Conservation (phyloP, 2,113 vertebrate species). For the Chaetops frenatus region DNA sequence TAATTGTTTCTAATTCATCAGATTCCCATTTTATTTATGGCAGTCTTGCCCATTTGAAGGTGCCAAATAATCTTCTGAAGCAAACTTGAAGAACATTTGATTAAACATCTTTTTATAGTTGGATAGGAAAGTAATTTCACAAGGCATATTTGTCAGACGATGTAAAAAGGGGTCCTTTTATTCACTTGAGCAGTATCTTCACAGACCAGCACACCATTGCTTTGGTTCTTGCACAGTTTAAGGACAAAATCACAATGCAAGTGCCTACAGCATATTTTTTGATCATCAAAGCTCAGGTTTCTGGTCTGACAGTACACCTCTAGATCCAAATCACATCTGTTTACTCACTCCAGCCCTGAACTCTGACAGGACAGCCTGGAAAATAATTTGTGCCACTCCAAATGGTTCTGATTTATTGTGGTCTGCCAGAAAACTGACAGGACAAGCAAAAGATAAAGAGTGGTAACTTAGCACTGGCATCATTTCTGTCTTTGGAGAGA, state of each 20-base stretch:
- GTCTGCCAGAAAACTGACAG: conserved; percentile 45
- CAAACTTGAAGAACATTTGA: not conserved
- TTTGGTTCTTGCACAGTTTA: not conserved
- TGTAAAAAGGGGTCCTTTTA: not conserved
- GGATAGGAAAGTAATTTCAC: not conserved
- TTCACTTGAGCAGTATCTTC: not conserved
- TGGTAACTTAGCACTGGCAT: conserved; percentile 34
- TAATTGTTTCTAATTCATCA: not conserved
- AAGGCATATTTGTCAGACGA: not conserved
- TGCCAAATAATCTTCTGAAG: not conserved
- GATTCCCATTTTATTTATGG: not conserved
- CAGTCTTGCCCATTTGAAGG: not conserved
- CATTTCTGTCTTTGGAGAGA: not conserved
- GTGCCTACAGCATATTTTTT: not conserved
- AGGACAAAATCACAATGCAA: not conserved
- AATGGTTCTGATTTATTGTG: conserved; percentile 45
- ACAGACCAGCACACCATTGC: rapidly evolving
- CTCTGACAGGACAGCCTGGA: conserved; percentile 10
- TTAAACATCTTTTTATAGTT: not conserved
- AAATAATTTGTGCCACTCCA: conserved; percentile 27
- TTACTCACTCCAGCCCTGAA: not conserved
- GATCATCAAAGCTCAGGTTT: not conserved
- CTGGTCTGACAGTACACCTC: not conserved
- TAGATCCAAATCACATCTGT: not conserved
- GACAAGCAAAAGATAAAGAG: conserved; percentile 51